Conservation (phyloP, 2,888 invertebrate genomes). For the Bombyx huttoni region DNA sequence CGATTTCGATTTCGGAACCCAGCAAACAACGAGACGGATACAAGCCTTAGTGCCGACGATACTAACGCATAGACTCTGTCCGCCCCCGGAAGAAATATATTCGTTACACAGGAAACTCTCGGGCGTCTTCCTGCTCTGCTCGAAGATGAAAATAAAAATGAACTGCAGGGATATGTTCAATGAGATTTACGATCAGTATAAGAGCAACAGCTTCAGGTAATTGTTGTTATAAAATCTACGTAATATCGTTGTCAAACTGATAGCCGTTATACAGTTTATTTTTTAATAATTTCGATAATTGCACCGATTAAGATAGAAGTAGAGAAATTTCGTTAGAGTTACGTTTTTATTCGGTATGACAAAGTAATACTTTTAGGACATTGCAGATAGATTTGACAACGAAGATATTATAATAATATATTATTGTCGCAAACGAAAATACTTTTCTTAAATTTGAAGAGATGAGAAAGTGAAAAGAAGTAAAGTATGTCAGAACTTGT, state of each 20-base stretch:
- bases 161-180: conserved; percentile 88
- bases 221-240: background rate
- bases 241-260: background rate
- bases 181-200: conserved; percentile 81
- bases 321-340: too few species aligned
- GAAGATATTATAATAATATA: too few species aligned
- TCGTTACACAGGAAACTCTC: conserved; percentile 97
- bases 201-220: conserved; percentile 22
- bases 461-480: too few species aligned
- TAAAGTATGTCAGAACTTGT: too few species aligned
- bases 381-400: too few species aligned
- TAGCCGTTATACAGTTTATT: background rate
- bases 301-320: too few species aligned
- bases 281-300: background rate
- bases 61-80: conserved; percentile 92
- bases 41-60: conserved; percentile 93
- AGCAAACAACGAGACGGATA: conserved; percentile 82
- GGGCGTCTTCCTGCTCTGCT: conserved; percentile 93
- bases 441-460: too few species aligned
- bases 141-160: conserved; percentile 86
- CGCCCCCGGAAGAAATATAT: conserved; percentile 98
- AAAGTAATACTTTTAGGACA: too few species aligned
- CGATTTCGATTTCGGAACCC: conserved; percentile 92
- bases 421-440: too few species aligned
- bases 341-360: too few species aligned